phyloP scores from a whole-genome alignment of 2,888 invertebrate species.

The Ommatoiulus sabulosus region DNA sequence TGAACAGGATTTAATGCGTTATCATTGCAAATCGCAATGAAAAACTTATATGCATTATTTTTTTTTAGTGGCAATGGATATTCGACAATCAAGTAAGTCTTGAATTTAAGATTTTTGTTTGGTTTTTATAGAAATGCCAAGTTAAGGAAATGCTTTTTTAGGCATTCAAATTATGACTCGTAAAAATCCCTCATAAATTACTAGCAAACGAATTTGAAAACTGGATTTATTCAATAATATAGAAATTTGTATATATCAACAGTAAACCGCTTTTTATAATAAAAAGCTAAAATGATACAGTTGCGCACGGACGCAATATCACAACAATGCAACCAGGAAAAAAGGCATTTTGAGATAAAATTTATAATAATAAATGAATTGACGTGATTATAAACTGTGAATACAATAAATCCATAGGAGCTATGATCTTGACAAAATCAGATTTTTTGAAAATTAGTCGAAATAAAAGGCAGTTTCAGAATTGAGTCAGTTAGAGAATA shows the following conservation, averaged over 20 bases:
- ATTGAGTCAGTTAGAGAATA: too few species aligned
- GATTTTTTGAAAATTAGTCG: too few species aligned
- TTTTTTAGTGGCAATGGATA: slow-evolving; percentile 56
- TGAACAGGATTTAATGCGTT: background rate
- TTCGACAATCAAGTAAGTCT: slow-evolving; percentile 55
- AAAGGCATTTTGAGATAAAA: background rate
- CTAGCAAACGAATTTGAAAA: background rate
- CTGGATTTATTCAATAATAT: slow-evolving; percentile 40
- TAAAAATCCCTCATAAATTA: background rate
- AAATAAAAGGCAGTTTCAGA: too few species aligned
- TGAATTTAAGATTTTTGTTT: background rate
- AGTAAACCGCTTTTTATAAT: background rate
- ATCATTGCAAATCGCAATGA: background rate
- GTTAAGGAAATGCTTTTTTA: too few species aligned
- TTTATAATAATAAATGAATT: too few species aligned
- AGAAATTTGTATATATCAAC: slow-evolving; percentile 44
- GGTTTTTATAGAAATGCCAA: too few species aligned
- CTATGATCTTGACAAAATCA: too few species aligned
- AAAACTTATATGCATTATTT: slow-evolving; percentile 50
- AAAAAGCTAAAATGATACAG: background rate
- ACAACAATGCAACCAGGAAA: background rate
- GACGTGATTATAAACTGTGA: too few species aligned
- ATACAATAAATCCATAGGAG: too few species aligned
- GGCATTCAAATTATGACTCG: too few species aligned
- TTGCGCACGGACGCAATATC: background rate